These are phyloP conservation scores for Neodiprion fabricii DNA, from an alignment of 1,140 invertebrate genomes.

Conservation along the genomic window DNA sequence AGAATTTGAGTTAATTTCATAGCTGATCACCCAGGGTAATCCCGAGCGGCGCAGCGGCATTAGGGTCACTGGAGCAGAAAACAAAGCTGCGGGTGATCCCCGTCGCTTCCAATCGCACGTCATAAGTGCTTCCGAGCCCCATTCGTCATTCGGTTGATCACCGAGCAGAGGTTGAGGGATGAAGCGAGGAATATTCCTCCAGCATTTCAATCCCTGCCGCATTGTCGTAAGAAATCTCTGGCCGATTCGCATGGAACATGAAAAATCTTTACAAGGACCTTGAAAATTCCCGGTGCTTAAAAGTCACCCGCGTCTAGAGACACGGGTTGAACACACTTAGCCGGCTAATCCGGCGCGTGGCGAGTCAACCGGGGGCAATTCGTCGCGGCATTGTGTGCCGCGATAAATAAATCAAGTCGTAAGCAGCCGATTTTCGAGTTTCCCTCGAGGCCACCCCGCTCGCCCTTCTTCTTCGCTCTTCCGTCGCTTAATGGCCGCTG, in stretches of 20 bases:
- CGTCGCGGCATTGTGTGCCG: slow-evolving; percentile 48
- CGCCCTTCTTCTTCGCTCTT: neutral
- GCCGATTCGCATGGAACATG: neutral
- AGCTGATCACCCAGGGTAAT: slow-evolving; percentile 24
- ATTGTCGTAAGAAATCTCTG: neutral
- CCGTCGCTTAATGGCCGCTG: neutral
- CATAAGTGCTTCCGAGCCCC: slow-evolving; percentile 62
- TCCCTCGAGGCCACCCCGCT: neutral
- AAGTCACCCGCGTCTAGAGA: neutral
- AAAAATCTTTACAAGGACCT: neutral
- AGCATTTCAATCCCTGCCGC: no score
- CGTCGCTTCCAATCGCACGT: slow-evolving; percentile 46
- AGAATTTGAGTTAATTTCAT: slow-evolving; percentile 16
- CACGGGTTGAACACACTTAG: neutral
- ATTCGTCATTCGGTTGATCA: slow-evolving; percentile 55
- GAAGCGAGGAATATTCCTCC: slow-evolving; percentile 5
- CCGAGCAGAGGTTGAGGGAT: neutral
- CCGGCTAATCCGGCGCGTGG: slow-evolving; percentile 9
- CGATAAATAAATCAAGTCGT: slow-evolving; percentile 54
- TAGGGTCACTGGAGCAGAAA: slow-evolving; percentile 8
- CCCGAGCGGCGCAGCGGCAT: slow-evolving; percentile 8
- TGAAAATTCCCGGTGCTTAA: neutral
- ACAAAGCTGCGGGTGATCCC: slow-evolving; percentile 21
- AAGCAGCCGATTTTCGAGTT: slow-evolving; percentile 34
- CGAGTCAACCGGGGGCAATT: slow-evolving; percentile 33